Conservation (phyloP, 2,113 vertebrate species). For the Macrotus californicus region DNA sequence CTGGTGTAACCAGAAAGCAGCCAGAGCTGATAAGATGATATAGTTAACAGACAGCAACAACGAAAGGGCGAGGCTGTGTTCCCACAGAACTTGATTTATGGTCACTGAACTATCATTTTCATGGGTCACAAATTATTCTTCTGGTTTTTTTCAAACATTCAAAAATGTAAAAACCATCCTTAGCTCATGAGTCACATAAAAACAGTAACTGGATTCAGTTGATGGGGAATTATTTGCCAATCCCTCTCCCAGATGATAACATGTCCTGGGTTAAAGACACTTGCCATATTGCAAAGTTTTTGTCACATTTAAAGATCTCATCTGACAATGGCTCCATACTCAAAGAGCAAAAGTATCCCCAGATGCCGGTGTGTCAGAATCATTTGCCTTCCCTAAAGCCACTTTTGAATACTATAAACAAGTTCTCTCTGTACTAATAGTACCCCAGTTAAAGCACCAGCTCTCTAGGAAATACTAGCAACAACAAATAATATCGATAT, state of each 20-base stretch:
- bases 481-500: not conserved
- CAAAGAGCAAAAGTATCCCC: not conserved
- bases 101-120: not conserved
- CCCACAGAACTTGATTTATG: not conserved
- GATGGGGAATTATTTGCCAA: not conserved
- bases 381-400: not conserved
- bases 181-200: not conserved
- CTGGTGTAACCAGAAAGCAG: not conserved
- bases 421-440: not conserved
- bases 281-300: not conserved
- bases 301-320: not conserved
- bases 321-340: not conserved
- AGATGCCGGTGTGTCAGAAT: not conserved
- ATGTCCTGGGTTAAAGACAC: not conserved
- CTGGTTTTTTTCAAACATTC: constrained; percentile 12
- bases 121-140: not conserved
- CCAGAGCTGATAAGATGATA: not conserved
- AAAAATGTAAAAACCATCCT: constrained; percentile 1
- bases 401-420: not conserved
- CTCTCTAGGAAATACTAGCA: not conserved
- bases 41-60: not conserved
- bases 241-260: not conserved
- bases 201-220: not conserved
- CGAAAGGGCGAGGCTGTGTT: not conserved
- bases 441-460: not conserved